A percentile compares a stretch with the other conserved stretches of the same genome.
Conservation (phyloP, 2,113 vertebrate species). For the Tursiops truncatus region DNA sequence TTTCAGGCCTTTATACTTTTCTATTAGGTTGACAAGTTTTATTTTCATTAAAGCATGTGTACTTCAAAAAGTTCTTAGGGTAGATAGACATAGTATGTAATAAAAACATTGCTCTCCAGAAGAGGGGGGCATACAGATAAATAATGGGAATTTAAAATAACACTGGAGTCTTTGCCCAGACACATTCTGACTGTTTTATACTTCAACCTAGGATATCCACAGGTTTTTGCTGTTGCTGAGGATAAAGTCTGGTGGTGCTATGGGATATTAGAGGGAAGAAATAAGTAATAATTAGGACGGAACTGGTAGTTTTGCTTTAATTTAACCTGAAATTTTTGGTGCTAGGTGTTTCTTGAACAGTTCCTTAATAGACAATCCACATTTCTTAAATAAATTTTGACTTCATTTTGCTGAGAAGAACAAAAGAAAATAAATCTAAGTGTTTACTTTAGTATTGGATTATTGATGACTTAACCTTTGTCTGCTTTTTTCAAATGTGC, state of each 20-base stretch:
- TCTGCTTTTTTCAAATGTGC: neutral
- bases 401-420: neutral
- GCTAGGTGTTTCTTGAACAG: neutral
- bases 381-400: neutral
- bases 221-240: neutral
- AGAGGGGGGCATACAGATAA: neutral
- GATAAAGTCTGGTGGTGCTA: neutral
- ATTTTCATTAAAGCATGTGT: neutral
- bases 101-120: neutral
- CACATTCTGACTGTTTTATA: neutral
- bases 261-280: neutral
- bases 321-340: constrained; percentile 41
- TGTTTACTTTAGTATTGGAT: neutral
- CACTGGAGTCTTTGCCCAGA: neutral
- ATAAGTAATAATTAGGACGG: neutral
- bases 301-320: neutral
- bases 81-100: neutral
- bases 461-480: neutral
- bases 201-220: neutral
- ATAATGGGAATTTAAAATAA: neutral
- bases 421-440: constrained; percentile 1
- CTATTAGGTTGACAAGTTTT: neutral
- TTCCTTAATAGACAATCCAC: neutral
- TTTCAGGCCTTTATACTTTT: neutral
- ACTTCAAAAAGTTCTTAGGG: neutral